Percentiles rank a stretch among this genome's conserved stretches.
phyloP scores from a whole-genome alignment of 1,140 invertebrate species.

The Heterodera carotae region DNA sequence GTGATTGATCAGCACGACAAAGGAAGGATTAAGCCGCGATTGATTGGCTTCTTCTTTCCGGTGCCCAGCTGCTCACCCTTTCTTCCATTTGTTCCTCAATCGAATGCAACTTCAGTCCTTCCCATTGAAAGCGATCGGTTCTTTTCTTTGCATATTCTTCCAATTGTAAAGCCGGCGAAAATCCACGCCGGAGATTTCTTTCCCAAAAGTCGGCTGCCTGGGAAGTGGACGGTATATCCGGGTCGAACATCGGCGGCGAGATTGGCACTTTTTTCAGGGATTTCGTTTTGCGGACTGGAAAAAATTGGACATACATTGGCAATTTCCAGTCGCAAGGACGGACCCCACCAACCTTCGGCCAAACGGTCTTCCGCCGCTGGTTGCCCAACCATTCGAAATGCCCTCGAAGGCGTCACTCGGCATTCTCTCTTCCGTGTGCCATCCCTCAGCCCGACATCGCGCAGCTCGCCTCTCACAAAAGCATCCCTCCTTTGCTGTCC shows the following conservation, averaged over 20 bases:
- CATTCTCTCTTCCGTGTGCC: neutral
- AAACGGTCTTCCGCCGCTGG: neutral
- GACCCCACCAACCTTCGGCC: neutral
- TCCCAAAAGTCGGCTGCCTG: neutral
- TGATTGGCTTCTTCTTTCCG: no score
- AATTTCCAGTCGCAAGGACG: neutral
- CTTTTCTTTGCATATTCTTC: neutral
- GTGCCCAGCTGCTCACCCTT: slow-evolving; percentile 9
- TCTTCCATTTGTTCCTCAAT: slow-evolving; percentile 21
- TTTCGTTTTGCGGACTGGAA: neutral
- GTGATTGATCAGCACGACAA: neutral
- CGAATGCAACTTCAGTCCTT: neutral
- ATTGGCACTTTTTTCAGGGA: neutral
- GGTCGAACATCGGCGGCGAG: slow-evolving; percentile 10
- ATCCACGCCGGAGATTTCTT: neutral
- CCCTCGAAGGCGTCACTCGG: neutral
- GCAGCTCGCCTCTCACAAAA: neutral
- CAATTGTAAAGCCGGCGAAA: neutral
- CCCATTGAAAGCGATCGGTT: neutral
- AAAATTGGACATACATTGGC: neutral
- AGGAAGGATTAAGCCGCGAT: neutral
- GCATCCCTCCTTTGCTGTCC: neutral
- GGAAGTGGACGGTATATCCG: slow-evolving; percentile 27
- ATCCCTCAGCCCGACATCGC: no score
- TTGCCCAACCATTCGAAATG: neutral